Percentiles rank a stretch among this genome's conserved stretches.
Conservation (phyloP, 2,113 vertebrate genomes). For the Tragelaphus scriptus region DNA sequence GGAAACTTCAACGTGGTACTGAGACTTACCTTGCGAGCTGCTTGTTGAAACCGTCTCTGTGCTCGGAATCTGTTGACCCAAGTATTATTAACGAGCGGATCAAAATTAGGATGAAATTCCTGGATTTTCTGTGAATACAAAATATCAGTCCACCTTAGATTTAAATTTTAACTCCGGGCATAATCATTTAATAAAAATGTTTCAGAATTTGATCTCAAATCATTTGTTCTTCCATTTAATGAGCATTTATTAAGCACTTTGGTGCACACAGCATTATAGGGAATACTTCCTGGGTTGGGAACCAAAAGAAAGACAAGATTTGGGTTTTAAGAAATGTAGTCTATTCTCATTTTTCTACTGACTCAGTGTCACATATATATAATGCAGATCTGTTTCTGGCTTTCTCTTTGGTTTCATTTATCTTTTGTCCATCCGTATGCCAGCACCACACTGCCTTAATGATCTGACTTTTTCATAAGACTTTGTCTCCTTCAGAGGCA, state of each 20-base stretch:
- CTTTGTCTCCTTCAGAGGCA: background rate
- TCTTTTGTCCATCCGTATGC: background rate
- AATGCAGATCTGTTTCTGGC: background rate
- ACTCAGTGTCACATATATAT: background rate
- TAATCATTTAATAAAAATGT: background rate
- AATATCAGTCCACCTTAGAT: background rate
- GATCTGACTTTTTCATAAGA: background rate
- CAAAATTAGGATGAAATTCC: constrained; percentile 81
- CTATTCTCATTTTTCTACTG: background rate
- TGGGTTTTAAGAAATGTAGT: background rate
- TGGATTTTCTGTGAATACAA: constrained; percentile 48
- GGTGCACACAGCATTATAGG: background rate
- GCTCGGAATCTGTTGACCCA: constrained; percentile 81
- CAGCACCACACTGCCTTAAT: background rate
- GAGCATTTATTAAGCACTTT: background rate
- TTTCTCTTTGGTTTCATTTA: background rate
- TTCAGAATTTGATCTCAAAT: background rate
- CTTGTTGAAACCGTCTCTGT: constrained; percentile 87
- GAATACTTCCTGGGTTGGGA: background rate
- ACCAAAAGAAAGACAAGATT: background rate
- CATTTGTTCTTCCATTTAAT: background rate
- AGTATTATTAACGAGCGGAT: constrained; percentile 78
- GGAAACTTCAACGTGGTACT: background rate
- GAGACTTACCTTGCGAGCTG: constrained; percentile 86
- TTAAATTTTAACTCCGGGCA: background rate